phyloP scores from a whole-genome alignment of 2,113 vertebrate species.

The Psammodynastes pulverulentus region DNA sequence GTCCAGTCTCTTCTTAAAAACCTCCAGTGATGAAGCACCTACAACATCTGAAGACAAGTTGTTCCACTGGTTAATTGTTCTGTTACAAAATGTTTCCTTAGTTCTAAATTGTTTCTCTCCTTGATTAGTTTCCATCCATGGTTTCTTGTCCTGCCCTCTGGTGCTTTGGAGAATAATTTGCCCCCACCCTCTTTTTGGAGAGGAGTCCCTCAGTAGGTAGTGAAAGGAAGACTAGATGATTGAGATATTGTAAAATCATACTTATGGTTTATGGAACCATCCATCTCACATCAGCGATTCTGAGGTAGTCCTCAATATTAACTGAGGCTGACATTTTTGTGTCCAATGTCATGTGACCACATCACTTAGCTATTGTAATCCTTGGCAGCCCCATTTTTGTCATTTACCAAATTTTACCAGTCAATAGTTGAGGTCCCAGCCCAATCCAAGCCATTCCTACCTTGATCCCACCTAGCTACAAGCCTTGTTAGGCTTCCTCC shows the following conservation, averaged over 20 bases:
- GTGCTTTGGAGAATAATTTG: too few relatives aligned
- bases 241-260: background rate
- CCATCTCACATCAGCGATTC: background rate
- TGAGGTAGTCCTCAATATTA: background rate
- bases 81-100: too few relatives aligned
- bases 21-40: too few relatives aligned
- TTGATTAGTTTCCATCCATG: too few relatives aligned
- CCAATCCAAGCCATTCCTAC: background rate
- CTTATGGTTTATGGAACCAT: background rate
- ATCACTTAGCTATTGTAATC: background rate
- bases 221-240: background rate
- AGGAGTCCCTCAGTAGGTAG: background rate
- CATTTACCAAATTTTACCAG: background rate
- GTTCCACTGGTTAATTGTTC: too few relatives aligned
- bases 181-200: background rate
- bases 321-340: background rate
- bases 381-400: background rate
- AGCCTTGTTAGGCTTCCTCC: background rate
- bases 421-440: background rate
- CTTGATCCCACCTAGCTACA: background rate
- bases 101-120: too few relatives aligned
- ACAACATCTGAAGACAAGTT: too few relatives aligned
- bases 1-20: too few relatives aligned
- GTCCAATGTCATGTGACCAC: background rate
- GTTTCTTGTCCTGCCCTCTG: too few relatives aligned